A percentile compares a stretch with the other conserved stretches of the same genome.
phyloP scores from a whole-genome alignment of 2,797 vertebrate species.

The Rhinichthys osculus region DNA sequence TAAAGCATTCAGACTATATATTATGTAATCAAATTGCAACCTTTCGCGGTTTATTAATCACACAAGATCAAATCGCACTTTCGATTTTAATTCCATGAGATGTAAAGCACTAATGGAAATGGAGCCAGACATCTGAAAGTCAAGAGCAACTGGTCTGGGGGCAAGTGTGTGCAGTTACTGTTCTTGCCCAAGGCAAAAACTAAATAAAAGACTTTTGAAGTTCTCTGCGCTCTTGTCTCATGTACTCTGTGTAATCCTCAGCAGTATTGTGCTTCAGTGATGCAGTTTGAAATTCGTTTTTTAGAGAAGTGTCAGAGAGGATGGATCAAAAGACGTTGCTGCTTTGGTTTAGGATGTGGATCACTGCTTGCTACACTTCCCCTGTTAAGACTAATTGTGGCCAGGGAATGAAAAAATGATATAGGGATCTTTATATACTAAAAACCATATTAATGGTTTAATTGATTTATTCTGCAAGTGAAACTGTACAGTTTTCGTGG shows the following conservation, averaged over 20 bases:
- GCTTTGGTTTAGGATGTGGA: conserved; percentile 3
- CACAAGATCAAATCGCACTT: neutral
- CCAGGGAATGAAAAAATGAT: neutral
- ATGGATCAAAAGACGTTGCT: conserved; percentile 20
- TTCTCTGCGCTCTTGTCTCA: conserved; percentile 17
- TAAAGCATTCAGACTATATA: conserved; percentile 7
- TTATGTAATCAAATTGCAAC: neutral
- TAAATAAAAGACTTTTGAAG: conserved; percentile 32
- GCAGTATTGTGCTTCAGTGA: conserved; percentile 3
- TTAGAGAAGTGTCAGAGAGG: neutral
- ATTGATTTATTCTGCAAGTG: neutral
- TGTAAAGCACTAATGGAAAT: conserved; percentile 7
- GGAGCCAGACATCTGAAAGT: conserved; percentile 32
- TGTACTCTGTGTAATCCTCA: conserved; percentile 31
- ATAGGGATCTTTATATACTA: neutral
- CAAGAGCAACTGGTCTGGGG: conserved; percentile 7
- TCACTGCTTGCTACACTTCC: neutral
- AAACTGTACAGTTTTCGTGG: neutral
- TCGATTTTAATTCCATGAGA: neutral
- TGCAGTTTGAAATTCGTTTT: conserved; percentile 10
- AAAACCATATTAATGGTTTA: neutral
- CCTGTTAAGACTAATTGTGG: neutral
- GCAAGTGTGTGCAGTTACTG: conserved; percentile 8
- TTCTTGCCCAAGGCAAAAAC: conserved; percentile 25
- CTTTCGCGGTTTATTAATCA: neutral